phyloP scores from a whole-genome alignment of 92 coral and sea anemone species.

The Metridium senile region DNA sequence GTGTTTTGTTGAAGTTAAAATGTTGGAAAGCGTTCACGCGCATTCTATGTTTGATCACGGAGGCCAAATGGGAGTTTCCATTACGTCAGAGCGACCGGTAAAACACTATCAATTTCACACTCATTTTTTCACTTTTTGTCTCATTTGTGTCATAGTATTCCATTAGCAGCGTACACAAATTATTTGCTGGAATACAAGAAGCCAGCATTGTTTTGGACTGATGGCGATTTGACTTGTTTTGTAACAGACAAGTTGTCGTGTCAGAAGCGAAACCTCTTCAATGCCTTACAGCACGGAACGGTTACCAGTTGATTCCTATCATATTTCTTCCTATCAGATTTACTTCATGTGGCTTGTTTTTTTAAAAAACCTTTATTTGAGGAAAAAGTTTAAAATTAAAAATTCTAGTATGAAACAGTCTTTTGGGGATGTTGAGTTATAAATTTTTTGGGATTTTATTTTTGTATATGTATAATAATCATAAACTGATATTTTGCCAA shows the following conservation, averaged over 20 bases:
- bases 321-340: no score
- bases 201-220: background rate
- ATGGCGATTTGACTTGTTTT: background rate
- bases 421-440: no score
- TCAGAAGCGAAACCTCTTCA: background rate
- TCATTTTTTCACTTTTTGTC: background rate
- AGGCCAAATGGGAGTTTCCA: conserved; percentile 1
- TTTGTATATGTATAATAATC: no score
- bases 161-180: background rate
- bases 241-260: background rate
- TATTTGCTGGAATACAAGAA: background rate
- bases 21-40: no score
- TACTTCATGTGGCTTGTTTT: no score
- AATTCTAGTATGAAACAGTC: no score
- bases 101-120: background rate
- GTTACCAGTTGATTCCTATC: background rate
- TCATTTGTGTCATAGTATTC: background rate
- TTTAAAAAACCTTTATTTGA: no score
- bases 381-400: no score
- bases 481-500: no score
- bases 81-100: conserved; percentile 8
- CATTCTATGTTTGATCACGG: background rate
- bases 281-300: background rate
- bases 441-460: no score
- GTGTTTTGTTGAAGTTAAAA: background rate